phyloP scores from a whole-genome alignment of 2,888 invertebrate species.

The Pharmacophagus antenor region DNA sequence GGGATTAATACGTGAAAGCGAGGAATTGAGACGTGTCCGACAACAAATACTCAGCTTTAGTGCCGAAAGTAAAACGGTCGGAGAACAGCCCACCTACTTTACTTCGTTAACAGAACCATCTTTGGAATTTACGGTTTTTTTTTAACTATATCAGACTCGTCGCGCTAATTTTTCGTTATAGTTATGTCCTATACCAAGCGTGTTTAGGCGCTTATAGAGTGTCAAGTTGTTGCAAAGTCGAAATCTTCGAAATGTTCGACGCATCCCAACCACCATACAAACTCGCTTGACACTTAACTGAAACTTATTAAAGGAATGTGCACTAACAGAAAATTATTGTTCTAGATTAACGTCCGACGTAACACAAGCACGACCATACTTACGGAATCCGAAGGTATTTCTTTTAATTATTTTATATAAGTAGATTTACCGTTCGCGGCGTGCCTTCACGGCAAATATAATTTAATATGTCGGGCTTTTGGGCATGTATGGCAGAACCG shows the following conservation, averaged over 20 bases:
- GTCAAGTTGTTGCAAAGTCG: too few species aligned
- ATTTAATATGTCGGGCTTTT: too few species aligned
- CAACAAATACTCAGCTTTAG: slow-evolving; percentile 49
- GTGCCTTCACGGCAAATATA: too few species aligned
- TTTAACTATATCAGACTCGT: not conserved
- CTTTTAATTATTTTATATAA: slow-evolving; percentile 21
- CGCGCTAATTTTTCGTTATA: too few species aligned
- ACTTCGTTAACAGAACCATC: slow-evolving; percentile 3
- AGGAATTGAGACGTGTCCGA: slow-evolving; percentile 47
- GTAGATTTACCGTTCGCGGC: too few species aligned
- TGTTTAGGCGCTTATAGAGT: too few species aligned
- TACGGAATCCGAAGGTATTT: slow-evolving; percentile 31
- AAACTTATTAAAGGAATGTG: too few species aligned
- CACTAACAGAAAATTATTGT: not conserved
- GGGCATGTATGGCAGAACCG: too few species aligned
- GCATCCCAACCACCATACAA: too few species aligned
- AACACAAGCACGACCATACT: slow-evolving; percentile 27
- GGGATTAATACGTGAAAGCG: slow-evolving; percentile 51
- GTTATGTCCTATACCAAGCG: too few species aligned
- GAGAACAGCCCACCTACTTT: slow-evolving; percentile 34
- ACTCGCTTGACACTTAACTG: too few species aligned
- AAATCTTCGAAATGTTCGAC: too few species aligned
- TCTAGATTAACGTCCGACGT: slow-evolving; percentile 23
- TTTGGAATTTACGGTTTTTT: slow-evolving; percentile 14
- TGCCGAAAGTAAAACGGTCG: slow-evolving; percentile 45